Percentiles rank a stretch among this genome's conserved stretches.
Evolutionary conservation across 2,888 invertebrate genomes (phyloP).

Genomic region (Catonia carolina): DNA sequence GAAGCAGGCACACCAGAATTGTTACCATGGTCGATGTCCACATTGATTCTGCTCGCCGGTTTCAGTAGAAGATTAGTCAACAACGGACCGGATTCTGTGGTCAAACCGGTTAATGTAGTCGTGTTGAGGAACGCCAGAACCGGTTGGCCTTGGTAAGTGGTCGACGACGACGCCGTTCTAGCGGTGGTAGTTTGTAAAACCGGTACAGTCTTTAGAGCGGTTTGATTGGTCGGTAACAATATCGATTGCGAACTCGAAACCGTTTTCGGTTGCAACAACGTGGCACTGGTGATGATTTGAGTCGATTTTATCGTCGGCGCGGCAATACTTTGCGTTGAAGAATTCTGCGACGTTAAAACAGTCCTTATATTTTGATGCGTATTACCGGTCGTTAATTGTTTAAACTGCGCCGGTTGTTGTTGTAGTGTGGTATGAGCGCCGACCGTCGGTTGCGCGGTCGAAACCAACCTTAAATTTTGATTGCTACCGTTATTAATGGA

Average conservation of each 20-base stretch:
- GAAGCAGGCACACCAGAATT: conserved; percentile 15
- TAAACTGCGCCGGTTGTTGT: neutral
- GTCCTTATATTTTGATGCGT: neutral
- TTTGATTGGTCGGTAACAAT: conserved; percentile 19
- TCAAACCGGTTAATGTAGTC: conserved; percentile 16
- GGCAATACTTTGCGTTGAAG: neutral
- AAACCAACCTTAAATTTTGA: too few species aligned
- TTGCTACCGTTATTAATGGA: neutral
- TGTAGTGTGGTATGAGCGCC: neutral
- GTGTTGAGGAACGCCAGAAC: conserved; percentile 42
- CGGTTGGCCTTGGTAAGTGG: conserved; percentile 39
- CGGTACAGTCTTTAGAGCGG: conserved; percentile 18
- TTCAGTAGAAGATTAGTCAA: conserved; percentile 30
- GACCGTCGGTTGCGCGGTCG: neutral
- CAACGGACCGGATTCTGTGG: conserved; percentile 28
- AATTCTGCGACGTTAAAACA: neutral
- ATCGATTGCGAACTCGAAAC: conserved; percentile 18
- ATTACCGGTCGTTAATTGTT: neutral
- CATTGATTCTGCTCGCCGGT: conserved; percentile 20
- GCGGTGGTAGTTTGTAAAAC: conserved; percentile 18
- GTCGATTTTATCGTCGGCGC: conserved; percentile 7
- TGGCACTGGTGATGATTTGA: conserved; percentile 4
- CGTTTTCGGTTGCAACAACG: conserved; percentile 19
- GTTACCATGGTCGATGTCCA: conserved; percentile 8
- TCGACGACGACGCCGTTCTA: neutral